These are phyloP conservation scores for Callipepla squamata DNA, from an alignment of 2,113 vertebrate genomes.

Conservation along the genomic window DNA sequence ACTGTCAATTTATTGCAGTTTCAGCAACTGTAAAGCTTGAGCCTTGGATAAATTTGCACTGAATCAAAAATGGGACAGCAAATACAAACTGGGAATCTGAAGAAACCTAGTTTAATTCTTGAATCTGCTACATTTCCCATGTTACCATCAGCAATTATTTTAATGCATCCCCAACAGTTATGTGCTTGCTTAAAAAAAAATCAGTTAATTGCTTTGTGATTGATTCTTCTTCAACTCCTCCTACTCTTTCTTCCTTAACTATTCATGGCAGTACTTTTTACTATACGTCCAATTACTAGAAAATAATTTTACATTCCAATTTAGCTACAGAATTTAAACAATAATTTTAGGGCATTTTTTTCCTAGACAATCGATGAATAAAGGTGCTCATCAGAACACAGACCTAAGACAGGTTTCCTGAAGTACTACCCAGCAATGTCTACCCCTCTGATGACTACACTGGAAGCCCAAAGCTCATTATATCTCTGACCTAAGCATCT, in stretches of 20 bases:
- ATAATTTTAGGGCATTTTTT: not conserved
- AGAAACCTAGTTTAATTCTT: not conserved
- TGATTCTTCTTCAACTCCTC: not conserved
- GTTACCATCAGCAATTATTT: not conserved
- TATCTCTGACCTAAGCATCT: not conserved
- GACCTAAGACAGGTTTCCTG: not conserved
- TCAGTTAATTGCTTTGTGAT: not conserved
- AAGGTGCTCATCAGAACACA: not conserved
- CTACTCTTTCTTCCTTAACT: not conserved
- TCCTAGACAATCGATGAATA: not conserved
- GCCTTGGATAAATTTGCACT: not conserved
- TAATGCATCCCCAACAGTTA: not conserved
- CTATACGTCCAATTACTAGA: not conserved
- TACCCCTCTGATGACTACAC: not conserved
- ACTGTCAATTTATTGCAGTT: not conserved
- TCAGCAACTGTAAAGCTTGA: not conserved
- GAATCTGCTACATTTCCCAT: not conserved
- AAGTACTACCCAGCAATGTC: not conserved
- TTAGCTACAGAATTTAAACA: not conserved
- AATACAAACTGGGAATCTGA: not conserved
- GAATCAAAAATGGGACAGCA: not conserved
- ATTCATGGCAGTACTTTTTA: not conserved
- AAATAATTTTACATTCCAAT: not conserved
- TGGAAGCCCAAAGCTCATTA: not conserved
- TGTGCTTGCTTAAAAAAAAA: not conserved